Percentiles rank a stretch among this genome's conserved stretches.
These are phyloP conservation scores for Mizuhopecten yessoensis DNA, from an alignment of 1,140 invertebrate genomes.

Conservation along the genomic window DNA sequence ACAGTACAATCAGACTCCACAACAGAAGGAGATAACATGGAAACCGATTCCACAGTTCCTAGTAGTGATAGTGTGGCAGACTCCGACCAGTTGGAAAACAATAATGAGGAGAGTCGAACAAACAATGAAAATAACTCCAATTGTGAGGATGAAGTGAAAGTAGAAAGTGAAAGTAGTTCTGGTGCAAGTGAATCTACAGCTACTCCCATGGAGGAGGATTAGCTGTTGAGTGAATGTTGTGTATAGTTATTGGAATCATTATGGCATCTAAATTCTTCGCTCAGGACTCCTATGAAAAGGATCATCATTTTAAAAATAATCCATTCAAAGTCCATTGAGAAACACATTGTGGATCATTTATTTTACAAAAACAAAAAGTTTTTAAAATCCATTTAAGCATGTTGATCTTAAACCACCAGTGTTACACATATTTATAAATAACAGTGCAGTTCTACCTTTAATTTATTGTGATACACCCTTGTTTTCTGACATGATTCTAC, in stretches of 20 bases:
- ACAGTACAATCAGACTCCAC: conserved; percentile 31
- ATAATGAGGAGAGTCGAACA: not conserved
- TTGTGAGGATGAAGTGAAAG: not conserved
- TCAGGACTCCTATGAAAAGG: conserved; percentile 29
- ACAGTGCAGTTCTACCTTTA: not conserved
- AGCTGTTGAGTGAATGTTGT: conserved; percentile 15
- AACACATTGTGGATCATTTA: not conserved
- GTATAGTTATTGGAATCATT: not conserved
- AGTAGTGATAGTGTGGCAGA: conserved; percentile 3
- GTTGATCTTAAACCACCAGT: not conserved
- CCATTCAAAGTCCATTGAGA: not conserved
- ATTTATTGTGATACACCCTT: not conserved
- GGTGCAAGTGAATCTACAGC: not conserved
- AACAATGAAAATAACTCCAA: not conserved
- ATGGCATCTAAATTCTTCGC: conserved; percentile 32
- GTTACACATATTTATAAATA: not conserved
- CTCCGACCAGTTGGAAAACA: not conserved
- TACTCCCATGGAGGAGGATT: conserved; percentile 8
- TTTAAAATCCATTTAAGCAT: not conserved
- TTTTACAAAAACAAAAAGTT: not conserved
- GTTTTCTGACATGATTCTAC: not conserved
- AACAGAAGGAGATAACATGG: not conserved
- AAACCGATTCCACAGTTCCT: conserved; percentile 4
- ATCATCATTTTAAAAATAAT: not conserved
- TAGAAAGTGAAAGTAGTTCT: conserved; percentile 14